Percentiles rank a stretch among this genome's conserved stretches.
Conservation (phyloP, 2,113 vertebrate genomes). For the Tangachromis dhanisi region DNA sequence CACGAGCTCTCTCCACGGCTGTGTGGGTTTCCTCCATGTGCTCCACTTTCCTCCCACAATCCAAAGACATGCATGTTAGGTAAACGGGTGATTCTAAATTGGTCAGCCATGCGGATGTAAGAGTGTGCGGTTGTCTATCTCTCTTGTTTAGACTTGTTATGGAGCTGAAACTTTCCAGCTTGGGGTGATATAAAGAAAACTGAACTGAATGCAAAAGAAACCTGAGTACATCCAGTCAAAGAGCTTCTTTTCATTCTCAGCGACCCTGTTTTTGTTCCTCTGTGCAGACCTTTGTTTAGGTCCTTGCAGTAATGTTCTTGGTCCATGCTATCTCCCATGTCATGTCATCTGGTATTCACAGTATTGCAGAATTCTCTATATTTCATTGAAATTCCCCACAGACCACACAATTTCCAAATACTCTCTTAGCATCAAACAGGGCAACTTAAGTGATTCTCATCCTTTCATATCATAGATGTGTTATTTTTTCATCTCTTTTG, state of each 20-base stretch:
- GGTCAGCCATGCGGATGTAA: background rate
- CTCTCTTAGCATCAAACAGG: background rate
- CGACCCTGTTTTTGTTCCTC: background rate
- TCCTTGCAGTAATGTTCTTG: background rate
- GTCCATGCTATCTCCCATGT: background rate
- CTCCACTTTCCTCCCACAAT: background rate
- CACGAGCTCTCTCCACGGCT: background rate
- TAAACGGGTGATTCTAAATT: background rate
- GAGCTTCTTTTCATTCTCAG: background rate
- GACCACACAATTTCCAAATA: background rate
- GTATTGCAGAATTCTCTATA: background rate
- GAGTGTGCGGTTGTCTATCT: background rate
- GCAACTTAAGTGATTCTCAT: background rate
- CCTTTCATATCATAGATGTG: background rate
- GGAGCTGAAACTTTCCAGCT: background rate
- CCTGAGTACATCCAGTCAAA: background rate
- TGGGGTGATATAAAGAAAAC: background rate
- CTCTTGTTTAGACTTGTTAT: background rate
- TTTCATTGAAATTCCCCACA: background rate
- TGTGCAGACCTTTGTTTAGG: background rate
- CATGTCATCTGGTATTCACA: background rate
- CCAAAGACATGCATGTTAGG: background rate
- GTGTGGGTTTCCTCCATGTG: background rate
- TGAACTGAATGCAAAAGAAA: background rate
- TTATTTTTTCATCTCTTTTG: background rate